A percentile compares a stretch with the other conserved stretches of the same genome.
Conservation (phyloP, 2,888 invertebrate species). For the Agonopterix arenella region DNA sequence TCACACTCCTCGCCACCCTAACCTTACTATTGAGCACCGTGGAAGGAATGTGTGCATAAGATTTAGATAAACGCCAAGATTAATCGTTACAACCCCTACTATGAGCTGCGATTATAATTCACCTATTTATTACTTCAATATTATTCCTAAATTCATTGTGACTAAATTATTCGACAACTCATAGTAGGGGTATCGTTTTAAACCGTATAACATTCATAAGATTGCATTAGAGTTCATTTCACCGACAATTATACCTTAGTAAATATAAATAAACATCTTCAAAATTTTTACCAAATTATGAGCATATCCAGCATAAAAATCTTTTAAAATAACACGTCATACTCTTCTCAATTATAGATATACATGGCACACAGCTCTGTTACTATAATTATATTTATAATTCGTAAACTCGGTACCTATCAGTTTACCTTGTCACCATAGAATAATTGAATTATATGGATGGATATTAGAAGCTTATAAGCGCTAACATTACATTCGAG, state of each 20-base stretch:
- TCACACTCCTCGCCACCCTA: slow-evolving; percentile 32
- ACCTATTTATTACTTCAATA: slow-evolving; percentile 1
- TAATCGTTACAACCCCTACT: slow-evolving; percentile 17
- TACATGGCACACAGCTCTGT: slow-evolving; percentile 73
- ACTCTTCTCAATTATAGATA: slow-evolving; percentile 64
- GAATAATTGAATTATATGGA: slow-evolving; percentile 75
- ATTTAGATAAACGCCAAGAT: slow-evolving; percentile 40
- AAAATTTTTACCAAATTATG: slow-evolving; percentile 73
- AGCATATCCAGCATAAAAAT: slow-evolving; percentile 73
- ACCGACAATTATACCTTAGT: slow-evolving; percentile 57
- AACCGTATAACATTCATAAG: slow-evolving; percentile 51
- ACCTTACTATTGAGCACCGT: slow-evolving; percentile 78
- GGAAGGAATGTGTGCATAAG: slow-evolving; percentile 81
- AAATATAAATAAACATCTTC: slow-evolving; percentile 72
- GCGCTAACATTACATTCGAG: slow-evolving; percentile 46
- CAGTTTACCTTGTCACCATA: slow-evolving; percentile 74
- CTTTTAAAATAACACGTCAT: slow-evolving; percentile 65
- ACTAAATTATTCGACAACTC: slow-evolving; percentile 16
- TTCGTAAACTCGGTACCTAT: slow-evolving; percentile 61
- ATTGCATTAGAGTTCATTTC: slow-evolving; percentile 44
- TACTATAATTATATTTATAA: slow-evolving; percentile 49
- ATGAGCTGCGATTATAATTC: slow-evolving; percentile 7
- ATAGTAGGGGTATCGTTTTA: slow-evolving; percentile 18
- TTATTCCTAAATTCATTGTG: too few relatives aligned
- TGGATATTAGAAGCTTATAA: slow-evolving; percentile 74